These are phyloP conservation scores for Eulemur macaco DNA, from an alignment of 2,113 vertebrate genomes.

Conservation along the genomic window DNA sequence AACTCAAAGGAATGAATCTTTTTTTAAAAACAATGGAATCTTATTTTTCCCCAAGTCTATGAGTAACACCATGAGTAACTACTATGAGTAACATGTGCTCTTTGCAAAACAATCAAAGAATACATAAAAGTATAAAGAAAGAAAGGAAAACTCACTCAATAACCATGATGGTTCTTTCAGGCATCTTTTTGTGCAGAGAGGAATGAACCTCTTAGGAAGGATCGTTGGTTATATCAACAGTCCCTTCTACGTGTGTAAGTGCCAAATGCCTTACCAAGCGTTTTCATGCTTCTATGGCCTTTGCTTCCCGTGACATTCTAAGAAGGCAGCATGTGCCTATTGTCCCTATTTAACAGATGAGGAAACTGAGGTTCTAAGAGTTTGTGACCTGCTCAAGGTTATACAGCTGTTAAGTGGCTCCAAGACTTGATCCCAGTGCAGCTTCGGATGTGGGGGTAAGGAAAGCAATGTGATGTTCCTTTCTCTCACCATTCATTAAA, in stretches of 20 bases:
- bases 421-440: not conserved
- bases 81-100: not conserved
- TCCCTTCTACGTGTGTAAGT: not conserved
- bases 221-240: not conserved
- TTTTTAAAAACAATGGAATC: not conserved
- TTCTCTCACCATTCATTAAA: not conserved
- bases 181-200: not conserved
- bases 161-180: not conserved
- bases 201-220: not conserved
- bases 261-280: not conserved
- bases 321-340: not conserved
- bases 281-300: not conserved
- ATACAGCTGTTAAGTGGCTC: not conserved
- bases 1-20: not conserved
- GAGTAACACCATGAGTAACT: not conserved
- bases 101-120: conserved; percentile 25
- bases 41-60: not conserved
- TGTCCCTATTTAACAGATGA: not conserved
- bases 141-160: not conserved
- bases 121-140: not conserved
- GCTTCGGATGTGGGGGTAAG: not conserved
- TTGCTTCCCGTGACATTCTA: not conserved
- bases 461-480: not conserved
- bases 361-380: not conserved
- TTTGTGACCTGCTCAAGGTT: not conserved